A percentile compares a stretch with the other conserved stretches of the same genome.
phyloP scores from a whole-genome alignment of 2,113 vertebrate species.

The Ptilorrhoa leucosticta region DNA sequence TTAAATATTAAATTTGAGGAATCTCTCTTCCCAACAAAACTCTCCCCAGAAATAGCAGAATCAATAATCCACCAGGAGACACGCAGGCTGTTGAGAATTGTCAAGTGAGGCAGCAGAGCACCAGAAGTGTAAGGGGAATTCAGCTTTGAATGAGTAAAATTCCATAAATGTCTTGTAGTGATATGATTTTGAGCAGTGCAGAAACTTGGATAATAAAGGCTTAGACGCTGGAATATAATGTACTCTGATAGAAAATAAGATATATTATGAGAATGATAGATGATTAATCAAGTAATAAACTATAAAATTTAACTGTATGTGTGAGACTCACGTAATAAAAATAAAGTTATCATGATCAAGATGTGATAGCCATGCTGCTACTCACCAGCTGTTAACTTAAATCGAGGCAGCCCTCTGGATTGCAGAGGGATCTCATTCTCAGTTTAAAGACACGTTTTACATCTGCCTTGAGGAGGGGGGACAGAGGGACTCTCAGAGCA shows the following conservation, averaged over 20 bases:
- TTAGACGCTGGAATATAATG: not conserved
- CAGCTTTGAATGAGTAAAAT: not conserved
- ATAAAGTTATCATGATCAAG: not conserved
- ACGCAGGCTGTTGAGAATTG: not conserved
- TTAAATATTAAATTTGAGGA: not conserved
- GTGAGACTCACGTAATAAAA: not conserved
- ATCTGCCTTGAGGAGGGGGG: not conserved
- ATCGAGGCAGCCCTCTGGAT: not conserved
- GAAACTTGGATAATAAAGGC: not conserved
- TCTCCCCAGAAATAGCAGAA: not conserved
- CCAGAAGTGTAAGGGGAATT: not conserved
- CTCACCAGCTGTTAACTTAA: not conserved
- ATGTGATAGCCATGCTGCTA: not conserved
- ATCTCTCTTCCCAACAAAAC: not conserved
- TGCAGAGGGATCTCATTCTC: not conserved
- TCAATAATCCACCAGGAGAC: not conserved
- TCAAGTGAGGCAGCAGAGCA: not conserved
- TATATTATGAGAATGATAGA: not conserved
- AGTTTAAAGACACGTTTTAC: not conserved
- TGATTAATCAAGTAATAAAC: not conserved
- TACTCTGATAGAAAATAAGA: not conserved
- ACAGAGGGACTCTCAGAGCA: not conserved
- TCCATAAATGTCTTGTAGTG: not conserved
- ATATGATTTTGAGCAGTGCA: not conserved
- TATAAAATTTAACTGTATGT: not conserved